Percentiles rank a stretch among this genome's conserved stretches.
phyloP scores from a whole-genome alignment of 1,140 invertebrate species.

The Elymnias hypermnestra region DNA sequence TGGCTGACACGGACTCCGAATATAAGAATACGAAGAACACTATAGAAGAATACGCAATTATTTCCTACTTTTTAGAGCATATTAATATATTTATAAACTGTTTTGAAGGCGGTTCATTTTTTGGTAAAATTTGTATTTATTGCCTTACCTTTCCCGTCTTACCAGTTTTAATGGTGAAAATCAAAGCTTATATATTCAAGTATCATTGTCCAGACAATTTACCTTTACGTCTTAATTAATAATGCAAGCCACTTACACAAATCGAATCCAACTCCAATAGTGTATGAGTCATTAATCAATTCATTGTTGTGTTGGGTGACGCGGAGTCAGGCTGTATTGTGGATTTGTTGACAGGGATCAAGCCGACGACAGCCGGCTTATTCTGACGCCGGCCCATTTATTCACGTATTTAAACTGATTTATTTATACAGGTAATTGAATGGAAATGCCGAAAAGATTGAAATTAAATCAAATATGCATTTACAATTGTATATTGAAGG shows the following conservation, averaged over 20 bases:
- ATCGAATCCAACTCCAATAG: conserved; percentile 48
- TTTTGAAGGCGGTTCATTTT: too few relatives aligned
- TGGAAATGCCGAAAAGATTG: too few relatives aligned
- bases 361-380: conserved; percentile 44
- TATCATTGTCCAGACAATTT: conserved; percentile 1
- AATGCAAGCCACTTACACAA: conserved; percentile 28
- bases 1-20: too few relatives aligned
- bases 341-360: conserved; percentile 69
- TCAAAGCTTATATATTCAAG: background rate
- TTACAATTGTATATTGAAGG: too few relatives aligned
- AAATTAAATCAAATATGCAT: too few relatives aligned
- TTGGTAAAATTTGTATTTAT: too few relatives aligned
- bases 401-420: conserved; percentile 3
- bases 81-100: too few relatives aligned
- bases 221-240: conserved; percentile 30
- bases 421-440: background rate
- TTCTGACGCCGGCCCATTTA: conserved; percentile 29
- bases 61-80: too few relatives aligned
- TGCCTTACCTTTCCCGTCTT: too few relatives aligned
- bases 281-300: conserved; percentile 59
- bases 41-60: too few relatives aligned
- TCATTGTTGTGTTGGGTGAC: conserved; percentile 59
- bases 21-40: too few relatives aligned
- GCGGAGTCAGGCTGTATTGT: conserved; percentile 61
- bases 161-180: too few relatives aligned